Percentiles rank a stretch among this genome's conserved stretches.
phyloP scores from a whole-genome alignment of 2,888 invertebrate genomes.

The Caenorhabditis sp. region DNA sequence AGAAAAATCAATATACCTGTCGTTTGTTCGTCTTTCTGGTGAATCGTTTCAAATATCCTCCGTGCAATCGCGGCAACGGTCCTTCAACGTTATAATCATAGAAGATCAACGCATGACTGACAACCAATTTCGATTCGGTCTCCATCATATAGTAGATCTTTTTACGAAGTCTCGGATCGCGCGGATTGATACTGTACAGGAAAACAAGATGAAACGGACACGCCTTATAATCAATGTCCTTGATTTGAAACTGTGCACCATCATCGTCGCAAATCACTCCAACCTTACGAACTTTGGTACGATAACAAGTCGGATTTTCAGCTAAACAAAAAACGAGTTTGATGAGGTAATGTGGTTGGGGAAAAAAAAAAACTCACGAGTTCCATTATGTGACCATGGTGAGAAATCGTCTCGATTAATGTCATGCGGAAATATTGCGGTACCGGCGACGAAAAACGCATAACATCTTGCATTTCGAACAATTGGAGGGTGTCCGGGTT shows the following conservation, averaged over 20 bases:
- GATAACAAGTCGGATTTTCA: conserved; percentile 48
- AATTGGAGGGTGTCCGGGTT: conserved; percentile 48
- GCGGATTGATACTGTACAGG: conserved; percentile 49
- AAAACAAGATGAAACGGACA: conserved; percentile 51
- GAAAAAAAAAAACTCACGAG: conserved; percentile 19
- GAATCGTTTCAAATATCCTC: conserved; percentile 43
- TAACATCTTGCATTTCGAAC: conserved; percentile 48
- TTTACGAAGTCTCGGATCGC: conserved; percentile 47
- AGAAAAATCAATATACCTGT: conserved; percentile 12
- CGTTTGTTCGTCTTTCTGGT: conserved; percentile 16
- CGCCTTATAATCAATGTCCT: conserved; percentile 47
- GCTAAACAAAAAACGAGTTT: conserved; percentile 14
- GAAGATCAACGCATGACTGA: conserved; percentile 53
- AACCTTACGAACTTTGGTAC: conserved; percentile 49
- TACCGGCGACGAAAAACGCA: conserved; percentile 52
- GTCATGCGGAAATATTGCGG: conserved; percentile 50
- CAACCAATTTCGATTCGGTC: conserved; percentile 43
- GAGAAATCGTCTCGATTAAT: conserved; percentile 59
- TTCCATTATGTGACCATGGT: conserved; percentile 55
- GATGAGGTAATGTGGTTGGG: no score
- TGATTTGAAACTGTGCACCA: conserved; percentile 35
- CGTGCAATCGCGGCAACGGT: conserved; percentile 46
- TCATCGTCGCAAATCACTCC: conserved; percentile 38
- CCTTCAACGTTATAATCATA: conserved; percentile 56
- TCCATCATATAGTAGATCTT: conserved; percentile 60